Evolutionary conservation across 2,888 invertebrate species (phyloP).

Genomic region (Galeruca laticollis): DNA sequence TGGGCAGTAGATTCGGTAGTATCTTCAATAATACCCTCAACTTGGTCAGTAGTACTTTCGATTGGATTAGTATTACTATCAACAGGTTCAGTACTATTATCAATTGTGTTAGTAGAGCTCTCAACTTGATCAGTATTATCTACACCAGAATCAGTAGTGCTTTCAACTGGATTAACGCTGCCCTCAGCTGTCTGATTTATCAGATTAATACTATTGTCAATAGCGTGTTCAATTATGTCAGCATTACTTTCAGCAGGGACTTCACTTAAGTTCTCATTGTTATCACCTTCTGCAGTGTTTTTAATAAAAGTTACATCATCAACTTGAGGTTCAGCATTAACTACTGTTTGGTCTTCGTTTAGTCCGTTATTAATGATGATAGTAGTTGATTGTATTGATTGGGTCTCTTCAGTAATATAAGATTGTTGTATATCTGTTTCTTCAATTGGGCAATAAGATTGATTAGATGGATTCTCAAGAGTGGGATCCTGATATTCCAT

Average conservation of each 20-base stretch:
- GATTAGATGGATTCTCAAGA: constrained; percentile 14
- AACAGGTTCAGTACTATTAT: neutral
- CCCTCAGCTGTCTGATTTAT: neutral
- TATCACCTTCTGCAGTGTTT: neutral
- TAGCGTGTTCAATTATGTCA: neutral
- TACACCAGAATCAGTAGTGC: neutral
- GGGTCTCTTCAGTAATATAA: constrained; percentile 15
- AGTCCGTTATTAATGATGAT: constrained; percentile 10
- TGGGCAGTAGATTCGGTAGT: neutral
- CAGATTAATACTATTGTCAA: neutral
- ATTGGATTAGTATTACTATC: neutral
- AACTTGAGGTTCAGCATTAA: neutral
- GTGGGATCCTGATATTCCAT: constrained; percentile 17
- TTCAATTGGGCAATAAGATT: constrained; percentile 7
- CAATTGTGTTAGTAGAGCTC: neutral
- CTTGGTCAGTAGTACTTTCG: neutral
- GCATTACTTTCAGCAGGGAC: neutral
- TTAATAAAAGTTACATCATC: neutral
- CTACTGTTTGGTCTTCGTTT: constrained; percentile 4
- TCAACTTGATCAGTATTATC: constrained; percentile 14
- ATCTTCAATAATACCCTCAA: constrained; percentile 1
- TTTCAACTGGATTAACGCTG: neutral
- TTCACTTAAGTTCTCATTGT: neutral
- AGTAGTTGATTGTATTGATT: neutral
- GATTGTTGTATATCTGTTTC: constrained; percentile 20